These are phyloP conservation scores for Cecropterus lyciades DNA, from an alignment of 1,140 invertebrate genomes.

Conservation along the genomic window DNA sequence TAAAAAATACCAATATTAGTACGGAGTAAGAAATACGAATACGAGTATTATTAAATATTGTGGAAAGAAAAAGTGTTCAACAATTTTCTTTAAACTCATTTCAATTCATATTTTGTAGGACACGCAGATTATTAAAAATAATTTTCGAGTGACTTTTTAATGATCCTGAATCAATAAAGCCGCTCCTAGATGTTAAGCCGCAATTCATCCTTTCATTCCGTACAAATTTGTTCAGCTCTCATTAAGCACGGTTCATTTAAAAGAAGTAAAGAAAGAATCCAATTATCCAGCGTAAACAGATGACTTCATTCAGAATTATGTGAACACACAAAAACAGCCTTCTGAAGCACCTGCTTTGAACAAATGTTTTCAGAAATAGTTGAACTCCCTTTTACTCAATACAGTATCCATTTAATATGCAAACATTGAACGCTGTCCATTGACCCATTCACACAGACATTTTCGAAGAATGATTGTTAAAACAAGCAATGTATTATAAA, in stretches of 20 bases:
- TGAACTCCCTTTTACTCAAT: slow-evolving; percentile 1
- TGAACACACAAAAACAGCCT: slow-evolving; percentile 30
- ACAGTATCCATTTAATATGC: not conserved
- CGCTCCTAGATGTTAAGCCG: not conserved
- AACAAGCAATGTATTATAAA: slow-evolving; percentile 3
- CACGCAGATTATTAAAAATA: not conserved
- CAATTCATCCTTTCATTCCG: slow-evolving; percentile 14
- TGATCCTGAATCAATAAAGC: not conserved
- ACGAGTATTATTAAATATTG: too few relatives aligned
- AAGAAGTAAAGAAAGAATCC: slow-evolving; percentile 26
- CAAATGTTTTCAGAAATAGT: slow-evolving; percentile 25
- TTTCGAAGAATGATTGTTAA: too few relatives aligned
- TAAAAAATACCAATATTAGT: too few relatives aligned
- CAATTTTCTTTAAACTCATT: too few relatives aligned
- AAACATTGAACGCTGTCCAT: not conserved
- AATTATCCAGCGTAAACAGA: slow-evolving; percentile 31
- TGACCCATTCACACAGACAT: not conserved
- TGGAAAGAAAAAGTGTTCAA: too few relatives aligned
- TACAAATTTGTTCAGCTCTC: slow-evolving; percentile 1
- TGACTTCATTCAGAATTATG: slow-evolving; percentile 33
- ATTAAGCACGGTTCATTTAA: slow-evolving; percentile 25
- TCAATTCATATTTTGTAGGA: not conserved
- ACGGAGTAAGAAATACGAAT: too few relatives aligned
- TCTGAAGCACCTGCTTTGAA: slow-evolving; percentile 27
- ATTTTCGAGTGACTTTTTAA: not conserved